phyloP scores from a whole-genome alignment of 2,888 invertebrate species.

The Agrochola macilenta region DNA sequence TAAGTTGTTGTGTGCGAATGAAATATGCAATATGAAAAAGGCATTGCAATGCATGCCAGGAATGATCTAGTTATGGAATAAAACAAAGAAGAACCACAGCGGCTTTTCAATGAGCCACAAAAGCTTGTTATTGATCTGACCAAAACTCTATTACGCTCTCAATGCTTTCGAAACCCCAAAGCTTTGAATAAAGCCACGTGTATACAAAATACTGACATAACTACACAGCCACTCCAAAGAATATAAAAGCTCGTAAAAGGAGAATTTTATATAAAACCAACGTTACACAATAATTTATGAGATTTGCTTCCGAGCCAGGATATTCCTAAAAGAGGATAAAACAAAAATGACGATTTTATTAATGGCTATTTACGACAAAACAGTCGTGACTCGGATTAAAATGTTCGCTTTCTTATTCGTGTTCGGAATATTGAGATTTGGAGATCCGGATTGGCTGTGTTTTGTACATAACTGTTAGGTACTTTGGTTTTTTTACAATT shows the following conservation, averaged over 20 bases:
- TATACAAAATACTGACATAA: conserved; percentile 9
- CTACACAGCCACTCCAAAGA: neutral
- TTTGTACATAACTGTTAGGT: conserved; percentile 1
- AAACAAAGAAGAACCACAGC: too few species aligned
- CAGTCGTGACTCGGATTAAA: conserved; percentile 65
- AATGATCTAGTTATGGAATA: too few species aligned
- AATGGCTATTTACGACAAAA: conserved; percentile 60
- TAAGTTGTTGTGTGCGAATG: too few species aligned
- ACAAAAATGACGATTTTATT: conserved; percentile 61
- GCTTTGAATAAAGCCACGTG: neutral
- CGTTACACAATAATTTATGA: conserved; percentile 49
- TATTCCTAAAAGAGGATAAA: conserved; percentile 53
- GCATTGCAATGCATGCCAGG: too few species aligned
- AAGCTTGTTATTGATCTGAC: neutral
- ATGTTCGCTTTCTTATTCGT: conserved; percentile 62
- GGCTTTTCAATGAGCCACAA: neutral
- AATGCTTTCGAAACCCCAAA: neutral
- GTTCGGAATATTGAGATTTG: conserved; percentile 54
- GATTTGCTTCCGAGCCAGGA: conserved; percentile 51
- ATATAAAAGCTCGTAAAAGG: conserved; percentile 28
- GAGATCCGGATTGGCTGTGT: conserved; percentile 46
- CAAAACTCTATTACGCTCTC: neutral
- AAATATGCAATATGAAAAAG: too few species aligned
- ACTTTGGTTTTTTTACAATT: neutral
- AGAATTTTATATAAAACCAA: conserved; percentile 30